Evolutionary conservation across 1,140 invertebrate genomes (phyloP).

Genomic region (Helicoverpa armigera): DNA sequence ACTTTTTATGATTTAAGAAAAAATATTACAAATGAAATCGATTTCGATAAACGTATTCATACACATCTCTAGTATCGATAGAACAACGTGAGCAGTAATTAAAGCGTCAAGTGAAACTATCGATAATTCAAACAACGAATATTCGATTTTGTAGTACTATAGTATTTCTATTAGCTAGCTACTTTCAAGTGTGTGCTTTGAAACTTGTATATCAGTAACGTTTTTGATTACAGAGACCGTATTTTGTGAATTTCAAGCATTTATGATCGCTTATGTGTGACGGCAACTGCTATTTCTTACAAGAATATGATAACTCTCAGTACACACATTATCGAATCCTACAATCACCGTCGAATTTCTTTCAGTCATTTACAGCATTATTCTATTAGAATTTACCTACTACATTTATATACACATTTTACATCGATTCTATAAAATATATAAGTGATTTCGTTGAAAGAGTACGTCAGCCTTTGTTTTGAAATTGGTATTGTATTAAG

Average conservation of each 20-base stretch:
- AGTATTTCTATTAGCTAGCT: conserved; percentile 28
- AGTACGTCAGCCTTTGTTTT: conserved; percentile 43
- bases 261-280: not conserved
- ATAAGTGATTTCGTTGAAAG: conserved; percentile 39
- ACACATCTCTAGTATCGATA: conserved; percentile 9
- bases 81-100: conserved; percentile 9
- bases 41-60: not conserved
- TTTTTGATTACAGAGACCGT: not conserved
- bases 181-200: conserved; percentile 29
- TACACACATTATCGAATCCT: not conserved
- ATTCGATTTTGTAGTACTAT: not conserved
- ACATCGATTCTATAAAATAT: conserved; percentile 39
- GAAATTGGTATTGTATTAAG: conserved; percentile 34
- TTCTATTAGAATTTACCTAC: conserved; percentile 39
- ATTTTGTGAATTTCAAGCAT: not conserved
- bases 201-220: not conserved
- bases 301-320: not conserved
- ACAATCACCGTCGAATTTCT: conserved; percentile 40
- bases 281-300: not conserved
- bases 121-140: not conserved
- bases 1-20: not conserved
- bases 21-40: not conserved
- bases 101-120: conserved; percentile 19
- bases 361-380: conserved; percentile 46
- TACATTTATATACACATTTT: conserved; percentile 50